Base-by-base conservation (phyloP, 2,888 invertebrate species). In the Hoplodrina blanda region DNA sequence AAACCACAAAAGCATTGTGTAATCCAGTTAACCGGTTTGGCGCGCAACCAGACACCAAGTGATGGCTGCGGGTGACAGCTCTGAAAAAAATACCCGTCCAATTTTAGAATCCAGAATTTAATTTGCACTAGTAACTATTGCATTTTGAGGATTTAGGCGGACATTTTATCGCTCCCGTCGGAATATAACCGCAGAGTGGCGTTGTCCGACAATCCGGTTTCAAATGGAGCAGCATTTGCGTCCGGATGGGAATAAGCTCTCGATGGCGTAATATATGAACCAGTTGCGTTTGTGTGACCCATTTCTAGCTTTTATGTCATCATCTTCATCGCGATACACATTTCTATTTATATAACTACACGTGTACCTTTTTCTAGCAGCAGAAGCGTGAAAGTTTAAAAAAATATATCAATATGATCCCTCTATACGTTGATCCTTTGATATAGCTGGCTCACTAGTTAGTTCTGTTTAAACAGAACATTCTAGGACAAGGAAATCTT, bases 1-100 rank as follows among this genome's bases (percentile, higher is more conserved):
- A 84, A 88, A 89, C 89, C 89, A 85, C 91, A 91, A 89, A 83
- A 89, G 88, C 89, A 86, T 85, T 81, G 87, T 83, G 87, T 92
- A 91, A 91, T 92, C 90, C 85, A 88, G 89, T 91, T 90, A 90
- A 84, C 88, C 87, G 90, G 90, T 87, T 89, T 91, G 88, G 82
- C 90, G 89, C 90, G 84, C 85, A 84, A 84, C 87, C 88, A 86
- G 85, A 81, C 85, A 84, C 84, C 87, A 83, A 87, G 87, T 84
- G 89, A 86, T 82, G 82, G 65, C 86, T 89, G 90, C 75, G 69
- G 49, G 78, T 87, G 90, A 89, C 90, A 90, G 87, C 76, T 83
- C 76, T 76, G 72, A 73, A 81, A 83, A 81, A 80, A 85, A 76
- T 71, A 52, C 62, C 15, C 64, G 41, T n/a, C 17, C 25, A 25